Percentiles rank a stretch among this genome's conserved stretches.
These are phyloP conservation scores for Zaprionus lachaisei DNA, from an alignment of 1,140 invertebrate species.

Conservation along the genomic window DNA sequence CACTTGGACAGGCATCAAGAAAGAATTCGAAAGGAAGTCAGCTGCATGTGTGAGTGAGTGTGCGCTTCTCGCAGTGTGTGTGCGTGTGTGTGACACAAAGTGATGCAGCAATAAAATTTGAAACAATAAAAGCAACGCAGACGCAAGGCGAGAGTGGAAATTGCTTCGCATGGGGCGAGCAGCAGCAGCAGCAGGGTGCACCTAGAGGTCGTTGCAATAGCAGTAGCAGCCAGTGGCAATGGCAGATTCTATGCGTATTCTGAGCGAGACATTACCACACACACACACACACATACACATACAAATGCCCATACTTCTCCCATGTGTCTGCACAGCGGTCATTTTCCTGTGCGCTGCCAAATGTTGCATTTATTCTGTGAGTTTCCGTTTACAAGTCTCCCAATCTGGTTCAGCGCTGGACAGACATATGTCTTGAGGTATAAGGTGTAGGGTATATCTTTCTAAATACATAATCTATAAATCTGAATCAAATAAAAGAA, in stretches of 20 bases:
- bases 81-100: conserved; percentile 66
- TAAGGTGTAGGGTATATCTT: not conserved
- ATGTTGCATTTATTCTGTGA: conserved; percentile 81
- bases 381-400: conserved; percentile 60
- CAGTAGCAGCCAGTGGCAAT: conserved; percentile 26
- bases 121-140: conserved; percentile 70
- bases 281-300: conserved; percentile 25
- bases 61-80: conserved; percentile 11
- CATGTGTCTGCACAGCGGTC: conserved; percentile 43
- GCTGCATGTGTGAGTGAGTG: conserved; percentile 1
- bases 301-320: conserved; percentile 7
- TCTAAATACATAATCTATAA: too few species aligned
- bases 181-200: conserved; percentile 57
- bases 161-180: conserved; percentile 52
- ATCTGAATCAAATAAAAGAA: too few species aligned
- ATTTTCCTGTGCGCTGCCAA: conserved; percentile 78
- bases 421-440: not conserved
- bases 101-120: conserved; percentile 82
- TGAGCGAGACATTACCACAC: conserved; percentile 47
- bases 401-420: conserved; percentile 12
- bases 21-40: conserved; percentile 62
- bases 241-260: conserved; percentile 28
- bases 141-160: conserved; percentile 51
- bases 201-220: conserved; percentile 18
- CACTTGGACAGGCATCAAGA: conserved; percentile 77